These are phyloP conservation scores for Temnothorax longispinosus DNA, from an alignment of 1,140 invertebrate genomes.

Conservation along the genomic window DNA sequence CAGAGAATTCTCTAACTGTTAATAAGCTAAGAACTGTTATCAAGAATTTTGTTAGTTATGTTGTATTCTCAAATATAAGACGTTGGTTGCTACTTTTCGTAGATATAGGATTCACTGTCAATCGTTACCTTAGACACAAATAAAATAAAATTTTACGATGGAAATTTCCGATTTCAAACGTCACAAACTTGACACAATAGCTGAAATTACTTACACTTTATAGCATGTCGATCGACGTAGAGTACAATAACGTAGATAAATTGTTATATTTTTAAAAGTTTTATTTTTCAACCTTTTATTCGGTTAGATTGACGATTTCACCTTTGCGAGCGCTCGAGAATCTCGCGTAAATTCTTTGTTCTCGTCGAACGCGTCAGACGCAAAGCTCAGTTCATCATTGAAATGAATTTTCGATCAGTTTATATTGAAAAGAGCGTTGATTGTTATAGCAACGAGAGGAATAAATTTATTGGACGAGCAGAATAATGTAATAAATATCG, in stretches of 20 bases:
- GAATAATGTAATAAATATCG: constrained; percentile 14
- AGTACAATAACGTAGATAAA: constrained; percentile 41
- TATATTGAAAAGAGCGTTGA: constrained; percentile 10
- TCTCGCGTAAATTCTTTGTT: constrained; percentile 32
- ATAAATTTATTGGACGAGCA: constrained; percentile 1
- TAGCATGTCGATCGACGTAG: background rate
- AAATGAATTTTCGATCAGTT: constrained; percentile 43
- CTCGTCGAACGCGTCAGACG: background rate
- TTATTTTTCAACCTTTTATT: constrained; percentile 29
- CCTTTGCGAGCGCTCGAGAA: constrained; percentile 11
- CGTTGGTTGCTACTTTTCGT: background rate
- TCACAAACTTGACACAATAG: constrained; percentile 6
- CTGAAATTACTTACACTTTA: constrained; percentile 24
- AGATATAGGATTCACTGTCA: background rate
- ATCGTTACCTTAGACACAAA: background rate
- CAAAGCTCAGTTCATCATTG: background rate
- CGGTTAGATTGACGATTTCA: constrained; percentile 21
- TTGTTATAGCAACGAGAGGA: background rate
- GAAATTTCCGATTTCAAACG: constrained; percentile 23
- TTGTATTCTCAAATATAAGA: background rate
- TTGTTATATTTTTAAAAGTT: constrained; percentile 37
- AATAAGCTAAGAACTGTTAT: background rate
- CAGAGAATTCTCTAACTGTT: background rate
- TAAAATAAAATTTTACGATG: constrained; percentile 36
- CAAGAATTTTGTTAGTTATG: background rate